Evolutionary conservation across 2,113 vertebrate genomes (phyloP).

Genomic region (Cairina moschata): DNA sequence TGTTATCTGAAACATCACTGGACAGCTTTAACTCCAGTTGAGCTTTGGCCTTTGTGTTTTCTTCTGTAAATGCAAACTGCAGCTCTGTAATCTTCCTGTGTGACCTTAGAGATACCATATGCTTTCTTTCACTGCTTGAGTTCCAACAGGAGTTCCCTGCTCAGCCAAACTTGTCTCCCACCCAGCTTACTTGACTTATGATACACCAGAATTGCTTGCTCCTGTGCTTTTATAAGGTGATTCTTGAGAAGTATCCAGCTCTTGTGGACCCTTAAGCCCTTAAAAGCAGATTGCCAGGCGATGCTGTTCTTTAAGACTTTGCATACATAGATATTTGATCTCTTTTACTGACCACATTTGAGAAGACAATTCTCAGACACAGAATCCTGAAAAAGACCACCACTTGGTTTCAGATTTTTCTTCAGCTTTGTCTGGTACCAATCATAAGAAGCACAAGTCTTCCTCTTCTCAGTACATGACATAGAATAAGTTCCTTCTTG

Average conservation of each 20-base stretch:
- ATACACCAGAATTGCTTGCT: not conserved
- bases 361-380: not conserved
- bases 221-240: not conserved
- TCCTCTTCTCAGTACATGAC: fast-evolving
- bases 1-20: too few relatives aligned
- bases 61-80: too few relatives aligned
- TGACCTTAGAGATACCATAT: not conserved
- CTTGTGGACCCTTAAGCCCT: not conserved
- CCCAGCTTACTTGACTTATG: not conserved
- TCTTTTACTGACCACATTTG: not conserved
- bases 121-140: not conserved
- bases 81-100: too few relatives aligned
- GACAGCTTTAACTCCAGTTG: too few relatives aligned
- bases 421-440: not conserved
- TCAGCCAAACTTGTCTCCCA: not conserved
- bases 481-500: not conserved
- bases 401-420: not conserved
- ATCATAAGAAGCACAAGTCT: not conserved
- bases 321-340: fast-evolving
- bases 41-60: too few relatives aligned
- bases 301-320: not conserved
- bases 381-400: not conserved
- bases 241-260: not conserved
- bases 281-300: not conserved
- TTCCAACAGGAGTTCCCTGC: not conserved